Evolutionary conservation across 2,113 vertebrate species (phyloP), one percentile per base, ranked within the genome.

Genomic region (Pteropus alecto): DNA sequence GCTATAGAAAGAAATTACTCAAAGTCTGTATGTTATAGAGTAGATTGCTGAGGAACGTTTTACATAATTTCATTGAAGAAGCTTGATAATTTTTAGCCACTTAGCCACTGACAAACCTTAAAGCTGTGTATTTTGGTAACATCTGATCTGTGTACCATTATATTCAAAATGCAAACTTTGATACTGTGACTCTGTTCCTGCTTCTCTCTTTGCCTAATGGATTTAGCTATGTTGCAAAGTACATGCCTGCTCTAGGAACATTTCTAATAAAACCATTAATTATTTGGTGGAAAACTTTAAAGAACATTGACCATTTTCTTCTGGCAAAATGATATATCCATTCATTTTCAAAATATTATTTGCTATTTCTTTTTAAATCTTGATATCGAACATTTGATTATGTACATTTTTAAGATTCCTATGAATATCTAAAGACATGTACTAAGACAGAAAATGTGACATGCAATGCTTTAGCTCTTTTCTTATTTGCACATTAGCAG

Each of bases 251-350:
- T 91, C 33, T 70, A 83, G 54, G 38, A 84, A 54, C 90, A 74
- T 90, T 33, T 87, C n/a, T 73, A 97, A 93, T 96, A 95, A 97
- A 97, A 67, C 38, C 79, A 0, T 91, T 86, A 77, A 90, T 85
- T 93, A 93, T 92, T 94, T 93, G 46, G 41, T 94, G 93, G 65
- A 48, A 96, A 89, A 67, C 3, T 46, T 33, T 65, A 83, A 95
- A 90, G 38, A 56, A 65, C 35, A 87, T 18, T 82, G 41, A 22
- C 95, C 61, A 86, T 94, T 87, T 96, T 95, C 6, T 88, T 54
- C 54, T 71, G 60, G 14, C 2, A 71, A 91, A 93, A 58, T 61
- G 24, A 94, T 67, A 46, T 38, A 54, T 24, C 65, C 35, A 58
- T 9, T 24, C 2, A 46, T 60, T 86, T 73, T 78, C 11, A 73